Evolutionary conservation across 2,113 vertebrate species (phyloP), one percentile per base, ranked within the genome.

Genomic region (Tretioscincus oriximinensis): DNA sequence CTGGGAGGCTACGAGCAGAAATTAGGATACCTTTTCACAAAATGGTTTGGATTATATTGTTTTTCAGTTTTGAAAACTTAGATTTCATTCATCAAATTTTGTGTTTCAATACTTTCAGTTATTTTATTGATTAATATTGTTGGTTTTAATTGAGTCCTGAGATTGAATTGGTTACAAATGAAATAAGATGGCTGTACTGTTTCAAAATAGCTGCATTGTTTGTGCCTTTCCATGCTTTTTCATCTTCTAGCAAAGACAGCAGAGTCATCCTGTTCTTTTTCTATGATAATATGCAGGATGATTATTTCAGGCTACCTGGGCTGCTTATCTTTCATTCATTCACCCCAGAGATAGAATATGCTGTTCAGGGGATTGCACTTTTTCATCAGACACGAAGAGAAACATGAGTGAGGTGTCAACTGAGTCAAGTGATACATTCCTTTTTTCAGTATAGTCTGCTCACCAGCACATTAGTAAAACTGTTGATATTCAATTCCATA

Each of bases 341-440:
- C 26, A 47, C 69, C 61, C 65, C 75, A 18, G 72, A 60, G 22
- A 54, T 51, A 83, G 31, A 58, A 73, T 73, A 67, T 66, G 31
- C 12, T 47, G 20, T 78, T 78, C n/a, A 73, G 47, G 20, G 45
- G 9, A 21, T 16, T 83, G 72, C 24, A 58, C 10, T 24, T 72
- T 73, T 72, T 61, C 12, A 60, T 73, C 70, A 67, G 69, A 49
- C 61, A 78, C 68, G 70, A 41, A 54, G 31, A 70, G 47, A 73
- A 45, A 29, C 47, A 29, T 41, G 65, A 49, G 58, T 66, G 68
- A 71, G 51, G 20, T 73, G 47, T 35, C 74, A 41, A 65, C 45
- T 58, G 49, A 81, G n/a, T 67, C 60, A 66, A 66, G 29, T 73
- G 24, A 54, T 67, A 58, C 64, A 60, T 68, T 78, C 31, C 77